These are phyloP conservation scores for Chrysogorgia sp. DNA, from an alignment of 92 coral and sea anemone species.

Conservation along the genomic window DNA sequence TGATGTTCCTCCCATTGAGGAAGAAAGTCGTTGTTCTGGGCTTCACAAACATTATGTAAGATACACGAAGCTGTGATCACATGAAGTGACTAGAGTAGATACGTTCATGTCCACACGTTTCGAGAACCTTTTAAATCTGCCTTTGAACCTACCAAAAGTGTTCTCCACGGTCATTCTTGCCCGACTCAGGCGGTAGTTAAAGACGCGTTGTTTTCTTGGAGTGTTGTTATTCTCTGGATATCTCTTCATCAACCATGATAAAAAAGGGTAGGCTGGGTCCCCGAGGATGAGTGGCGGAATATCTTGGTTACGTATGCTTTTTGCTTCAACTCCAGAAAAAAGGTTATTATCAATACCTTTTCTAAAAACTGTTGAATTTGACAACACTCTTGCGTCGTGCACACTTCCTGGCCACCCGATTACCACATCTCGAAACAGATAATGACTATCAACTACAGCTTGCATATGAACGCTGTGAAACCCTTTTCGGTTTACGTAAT, in stretches of 20 bases:
- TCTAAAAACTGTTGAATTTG: slow-evolving; percentile 52
- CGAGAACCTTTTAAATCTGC: too few species aligned
- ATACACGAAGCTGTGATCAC: slow-evolving; percentile 36
- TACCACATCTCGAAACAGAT: slow-evolving; percentile 15
- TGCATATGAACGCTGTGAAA: slow-evolving; percentile 55
- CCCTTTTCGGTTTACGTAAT: slow-evolving; percentile 54
- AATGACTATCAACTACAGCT: slow-evolving; percentile 50
- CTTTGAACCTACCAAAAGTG: slow-evolving; percentile 27
- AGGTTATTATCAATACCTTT: slow-evolving; percentile 37
- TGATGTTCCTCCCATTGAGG: slow-evolving; percentile 36
- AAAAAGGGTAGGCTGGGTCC: slow-evolving; percentile 61
- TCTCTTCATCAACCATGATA: slow-evolving; percentile 66
- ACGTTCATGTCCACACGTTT: background rate
- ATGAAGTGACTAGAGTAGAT: slow-evolving; percentile 27
- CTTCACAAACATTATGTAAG: slow-evolving; percentile 46
- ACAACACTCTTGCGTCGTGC: slow-evolving; percentile 62
- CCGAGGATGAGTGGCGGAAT: too few species aligned
- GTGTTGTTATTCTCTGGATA: slow-evolving; percentile 46
- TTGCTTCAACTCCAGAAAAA: slow-evolving; percentile 39
- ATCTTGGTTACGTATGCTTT: background rate
- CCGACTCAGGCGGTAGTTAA: too few species aligned
- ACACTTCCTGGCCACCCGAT: slow-evolving; percentile 59
- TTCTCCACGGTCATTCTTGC: slow-evolving; percentile 67
- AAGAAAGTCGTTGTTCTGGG: slow-evolving; percentile 31
- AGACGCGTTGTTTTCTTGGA: too few species aligned